A percentile compares a stretch with the other conserved stretches of the same genome.
These are phyloP conservation scores for Pristionchus entomophagus DNA, from an alignment of 2,888 invertebrate genomes.

Conservation along the genomic window DNA sequence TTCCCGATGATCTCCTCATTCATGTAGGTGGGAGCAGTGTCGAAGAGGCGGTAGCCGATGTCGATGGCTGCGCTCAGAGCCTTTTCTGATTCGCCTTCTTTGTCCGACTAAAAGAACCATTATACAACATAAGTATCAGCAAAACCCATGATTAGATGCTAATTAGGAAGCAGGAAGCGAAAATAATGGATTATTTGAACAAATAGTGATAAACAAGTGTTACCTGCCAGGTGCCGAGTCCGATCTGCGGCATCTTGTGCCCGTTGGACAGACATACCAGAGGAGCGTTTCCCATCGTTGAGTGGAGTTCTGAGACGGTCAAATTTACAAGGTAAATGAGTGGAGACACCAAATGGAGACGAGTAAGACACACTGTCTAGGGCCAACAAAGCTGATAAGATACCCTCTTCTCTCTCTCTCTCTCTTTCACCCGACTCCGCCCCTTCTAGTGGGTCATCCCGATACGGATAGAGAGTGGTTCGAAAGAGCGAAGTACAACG, in stretches of 20 bases:
- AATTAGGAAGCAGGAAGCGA: not conserved
- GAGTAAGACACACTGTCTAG: slow-evolving; percentile 34
- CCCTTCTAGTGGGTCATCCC: not conserved
- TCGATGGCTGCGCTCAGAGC: slow-evolving; percentile 71
- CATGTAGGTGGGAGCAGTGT: slow-evolving; percentile 86
- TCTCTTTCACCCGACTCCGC: slow-evolving; percentile 14
- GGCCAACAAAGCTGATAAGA: slow-evolving; percentile 32
- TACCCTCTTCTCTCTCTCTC: not conserved
- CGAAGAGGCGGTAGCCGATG: slow-evolving; percentile 88
- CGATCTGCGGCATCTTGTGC: slow-evolving; percentile 63
- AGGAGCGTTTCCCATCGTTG: slow-evolving; percentile 47
- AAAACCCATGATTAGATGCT: not conserved
- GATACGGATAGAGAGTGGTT: not conserved
- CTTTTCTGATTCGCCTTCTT: not conserved
- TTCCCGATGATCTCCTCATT: slow-evolving; percentile 86
- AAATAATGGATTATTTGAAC: too few relatives aligned
- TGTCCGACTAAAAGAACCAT: slow-evolving; percentile 3
- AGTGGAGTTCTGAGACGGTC: not conserved
- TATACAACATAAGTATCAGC: not conserved
- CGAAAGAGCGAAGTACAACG: not conserved
- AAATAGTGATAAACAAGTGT: not conserved
- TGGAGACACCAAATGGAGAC: not conserved
- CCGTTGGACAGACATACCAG: slow-evolving; percentile 63
- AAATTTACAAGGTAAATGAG: too few relatives aligned
- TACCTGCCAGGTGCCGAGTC: slow-evolving; percentile 68